These are phyloP conservation scores for Porites lutea DNA, from an alignment of 64 coral and sea anemone species.

Conservation along the genomic window DNA sequence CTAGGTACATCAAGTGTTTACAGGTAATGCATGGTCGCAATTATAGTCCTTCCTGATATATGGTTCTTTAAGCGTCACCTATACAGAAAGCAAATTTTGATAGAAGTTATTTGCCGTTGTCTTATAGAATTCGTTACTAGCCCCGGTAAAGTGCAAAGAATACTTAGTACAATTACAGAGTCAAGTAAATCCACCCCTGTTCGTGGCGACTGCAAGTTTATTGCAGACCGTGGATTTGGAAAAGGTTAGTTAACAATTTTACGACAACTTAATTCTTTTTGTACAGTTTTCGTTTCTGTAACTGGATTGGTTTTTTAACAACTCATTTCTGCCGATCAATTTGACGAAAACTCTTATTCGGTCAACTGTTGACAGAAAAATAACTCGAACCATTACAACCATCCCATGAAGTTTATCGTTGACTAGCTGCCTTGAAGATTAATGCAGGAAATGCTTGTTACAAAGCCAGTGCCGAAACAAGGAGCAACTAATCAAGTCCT, in stretches of 20 bases:
- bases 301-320: neutral
- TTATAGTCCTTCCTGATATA: too few relatives aligned
- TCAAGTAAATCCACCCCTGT: neutral
- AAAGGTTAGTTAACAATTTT: slow-evolving; percentile 17
- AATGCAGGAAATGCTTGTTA: too few relatives aligned
- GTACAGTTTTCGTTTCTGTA: neutral
- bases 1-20: too few relatives aligned
- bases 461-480: too few relatives aligned
- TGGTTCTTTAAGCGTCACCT: neutral
- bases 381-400: too few relatives aligned
- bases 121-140: neutral
- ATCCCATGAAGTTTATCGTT: too few relatives aligned
- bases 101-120: neutral
- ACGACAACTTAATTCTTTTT: neutral
- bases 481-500: too few relatives aligned
- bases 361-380: too few relatives aligned
- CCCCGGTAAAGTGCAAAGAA: neutral
- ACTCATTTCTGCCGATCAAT: neutral
- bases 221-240: neutral
- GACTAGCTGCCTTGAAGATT: too few relatives aligned
- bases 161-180: neutral
- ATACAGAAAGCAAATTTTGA: neutral
- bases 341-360: too few relatives aligned
- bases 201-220: neutral
- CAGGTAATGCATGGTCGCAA: too few relatives aligned